Base-by-base conservation (phyloP, 1,140 invertebrate species). In the Chionoecetes opilio region DNA sequence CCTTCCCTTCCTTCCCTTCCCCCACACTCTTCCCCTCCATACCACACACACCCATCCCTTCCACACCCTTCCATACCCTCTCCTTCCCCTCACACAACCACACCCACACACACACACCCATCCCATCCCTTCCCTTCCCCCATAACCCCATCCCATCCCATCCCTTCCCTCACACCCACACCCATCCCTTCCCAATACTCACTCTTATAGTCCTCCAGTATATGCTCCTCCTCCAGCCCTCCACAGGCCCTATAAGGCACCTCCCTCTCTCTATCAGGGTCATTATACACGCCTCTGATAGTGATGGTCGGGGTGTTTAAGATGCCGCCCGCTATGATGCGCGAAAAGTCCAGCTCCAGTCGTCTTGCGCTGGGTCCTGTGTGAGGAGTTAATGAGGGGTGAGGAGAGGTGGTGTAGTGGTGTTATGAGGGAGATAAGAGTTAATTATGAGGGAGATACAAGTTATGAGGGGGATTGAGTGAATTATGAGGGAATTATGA, bases 321-420 rank as follows among this genome's bases (percentile, higher is more conserved):
- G 96, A 98, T 97, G 21, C 98, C 98, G 14, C 98, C 98, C 29
- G 98, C 98, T 92, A 99, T 97, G 38, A 99, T 97, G 95, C 98
- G 97, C 86, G 98, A 98, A 96, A 98, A 98, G 96, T 98, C 98
- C 97, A 98, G 97, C 96, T 99, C 98, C 37, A 99, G 97, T 96
- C 97, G 97, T 96, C 97, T 98, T 0, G 98, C 98, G 87, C 98
- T 97, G 0, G 98, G 98, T 11, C 98, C 98, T 97, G 8, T 14
- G 53, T 17, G 14, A 34, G 35, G 26, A 46, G 17, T 26, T 29
- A 32, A 21, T n/a, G 11, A n/a, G 41, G 17, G 9, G 31, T 90
- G 84, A 26, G 46, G 9, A 38, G 38, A 3, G 29, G 14, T 21
- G 3, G 29, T 92, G 63, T 17, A 21, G n/a, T 14, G 32, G 8